Percentiles rank a stretch among this genome's conserved stretches.
These are phyloP conservation scores for Trachurus trachurus DNA, from an alignment of 2,797 vertebrate genomes.

Conservation along the genomic window DNA sequence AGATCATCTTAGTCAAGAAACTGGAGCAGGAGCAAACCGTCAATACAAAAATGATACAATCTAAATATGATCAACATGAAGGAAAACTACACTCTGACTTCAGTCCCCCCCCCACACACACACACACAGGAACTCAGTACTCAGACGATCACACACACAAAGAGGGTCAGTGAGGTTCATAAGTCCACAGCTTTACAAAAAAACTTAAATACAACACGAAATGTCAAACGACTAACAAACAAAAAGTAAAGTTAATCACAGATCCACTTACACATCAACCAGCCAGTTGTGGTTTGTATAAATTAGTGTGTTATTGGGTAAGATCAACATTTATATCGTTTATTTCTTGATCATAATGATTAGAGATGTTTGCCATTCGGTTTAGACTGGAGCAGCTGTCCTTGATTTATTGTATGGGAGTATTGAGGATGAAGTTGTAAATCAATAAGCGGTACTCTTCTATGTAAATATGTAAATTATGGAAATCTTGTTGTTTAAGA, in stretches of 20 bases:
- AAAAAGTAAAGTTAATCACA: background rate
- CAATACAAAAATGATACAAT: background rate
- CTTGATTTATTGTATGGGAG: no score
- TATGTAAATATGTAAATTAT: no score
- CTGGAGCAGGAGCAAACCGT: background rate
- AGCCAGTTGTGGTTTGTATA: background rate
- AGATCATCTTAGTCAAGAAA: slow-evolving; percentile 13
- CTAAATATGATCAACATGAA: background rate
- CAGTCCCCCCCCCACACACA: background rate
- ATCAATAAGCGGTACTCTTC: no score
- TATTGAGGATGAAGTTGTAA: no score
- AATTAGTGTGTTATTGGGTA: no score
- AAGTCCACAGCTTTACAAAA: background rate
- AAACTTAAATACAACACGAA: background rate
- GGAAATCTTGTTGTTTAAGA: no score
- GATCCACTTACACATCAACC: background rate
- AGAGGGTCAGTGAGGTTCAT: no score
- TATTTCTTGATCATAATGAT: no score
- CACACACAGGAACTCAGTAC: no score
- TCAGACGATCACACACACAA: no score
- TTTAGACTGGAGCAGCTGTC: background rate
- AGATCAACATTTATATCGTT: background rate
- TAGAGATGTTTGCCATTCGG: no score
- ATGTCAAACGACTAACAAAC: background rate
- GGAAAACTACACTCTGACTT: no score